Evolutionary conservation across 1,140 invertebrate genomes (phyloP), one percentile per base, ranked within the genome.

Genomic region (Ladona fulva): DNA sequence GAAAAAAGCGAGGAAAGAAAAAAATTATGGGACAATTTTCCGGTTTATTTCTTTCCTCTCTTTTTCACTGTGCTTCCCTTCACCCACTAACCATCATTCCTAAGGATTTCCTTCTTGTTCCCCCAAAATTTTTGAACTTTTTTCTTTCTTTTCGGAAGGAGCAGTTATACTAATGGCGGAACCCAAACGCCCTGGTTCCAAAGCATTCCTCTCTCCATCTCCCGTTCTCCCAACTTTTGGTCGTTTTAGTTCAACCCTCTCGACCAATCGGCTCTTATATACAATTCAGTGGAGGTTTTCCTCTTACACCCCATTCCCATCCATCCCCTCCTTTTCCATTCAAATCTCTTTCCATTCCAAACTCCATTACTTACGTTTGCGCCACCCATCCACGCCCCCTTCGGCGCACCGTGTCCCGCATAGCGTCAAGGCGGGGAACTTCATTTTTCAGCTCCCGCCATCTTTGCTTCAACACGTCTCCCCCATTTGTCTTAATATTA

Each of bases 401-500:
- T 8, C 29, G 16, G n/a, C 52, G 52, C 52, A 66, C n/a, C n/a
- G 52, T 19, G 52, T 22, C 52, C 52, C 52, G 52, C n/a, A 66
- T 66, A 66, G 52, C 52, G 52, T 66, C n/a, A 12, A 8, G 29
- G 52, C 52, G n/a, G 52, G n/a, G 16, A 19, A 16, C 52, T 66
- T 66, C 52, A 66, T 66, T 66, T 66, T 66, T 66, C 52, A 66
- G 14, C 52, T 66, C 52, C 52, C 52, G 14, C n/a, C 52, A 22
- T 66, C 52, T 22, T 22, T 66, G 14, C 52, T 66, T 66, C 52
- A 22, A 37, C 29, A 37, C 29, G 29, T 37, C 8, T 37, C 29
- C 29, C n/a, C 52, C 52, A 66, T 66, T 66, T 66, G 52, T 66
- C 52, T 66, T 66, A 66, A 66, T 66, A 66, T 66, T 66, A 66